Evolutionary conservation across 2,797 vertebrate species (phyloP), one percentile per base, ranked within the genome.

Genomic region (Pangasius mekongensis): DNA sequence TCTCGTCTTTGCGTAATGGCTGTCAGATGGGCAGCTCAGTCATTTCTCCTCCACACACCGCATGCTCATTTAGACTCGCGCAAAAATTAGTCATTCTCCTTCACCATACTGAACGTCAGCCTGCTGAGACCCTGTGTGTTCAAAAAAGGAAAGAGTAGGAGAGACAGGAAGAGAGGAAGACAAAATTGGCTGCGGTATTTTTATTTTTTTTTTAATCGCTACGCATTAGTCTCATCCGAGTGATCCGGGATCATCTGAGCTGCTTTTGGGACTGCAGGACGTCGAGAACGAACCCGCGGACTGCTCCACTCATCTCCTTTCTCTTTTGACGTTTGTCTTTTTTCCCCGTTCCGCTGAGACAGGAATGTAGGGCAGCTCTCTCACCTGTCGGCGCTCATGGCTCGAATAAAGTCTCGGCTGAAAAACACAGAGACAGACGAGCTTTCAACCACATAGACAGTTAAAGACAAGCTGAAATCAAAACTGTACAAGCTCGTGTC

Each of bases 51-150:
- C 49, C 87, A 74, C 87, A 52, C 54, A 22, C 78, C 2, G 33
- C 86, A 60, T 60, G 66, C 66, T 49, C 86, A 73, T 87, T 83
- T 82, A 69, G 54, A 66, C 60, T 86, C 74, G 20, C 27, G 85
- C 62, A 39, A 69, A 54, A 22, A 73, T 87, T 78, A 87, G 66
- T 87, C 69, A 83, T 73, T 73, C 80, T 49, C 27, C 87, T 91
- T 82, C 93, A 91, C 91, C 81, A 93, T 91, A 33, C 56, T 39
- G 78, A 60, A 60, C 5, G 33, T 81, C 80, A 60, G 80, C 80
- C 80, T 82, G 56, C 81, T 16, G 71, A 56, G 71, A 9, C n/a
- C 78, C 33, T 39, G 78, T 5, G 54, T 58, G 78, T 16, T 39
- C n/a, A 5, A 56, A 77, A 62, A 36, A 76, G 74, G 27, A 74